Percentiles rank a stretch among this genome's conserved stretches.
These are phyloP conservation scores for Hylaeus anthracinus DNA, from an alignment of 1,140 invertebrate species.

Conservation along the genomic window DNA sequence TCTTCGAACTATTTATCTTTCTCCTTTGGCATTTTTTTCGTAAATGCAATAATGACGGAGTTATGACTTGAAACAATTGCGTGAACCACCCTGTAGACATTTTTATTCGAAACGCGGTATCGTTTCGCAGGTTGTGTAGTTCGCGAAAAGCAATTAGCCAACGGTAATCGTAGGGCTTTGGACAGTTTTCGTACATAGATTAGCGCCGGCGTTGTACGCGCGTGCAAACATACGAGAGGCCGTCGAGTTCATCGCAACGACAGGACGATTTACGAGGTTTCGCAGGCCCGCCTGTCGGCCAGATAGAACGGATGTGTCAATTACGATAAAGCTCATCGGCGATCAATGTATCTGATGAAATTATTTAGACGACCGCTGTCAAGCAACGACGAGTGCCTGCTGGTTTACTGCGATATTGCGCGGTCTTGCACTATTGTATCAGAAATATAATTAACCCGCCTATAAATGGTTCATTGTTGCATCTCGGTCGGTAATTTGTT, in stretches of 20 bases:
- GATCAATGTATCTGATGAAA: constrained; percentile 65
- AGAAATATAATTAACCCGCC: constrained; percentile 41
- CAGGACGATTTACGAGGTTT: constrained; percentile 67
- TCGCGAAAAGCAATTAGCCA: constrained; percentile 26
- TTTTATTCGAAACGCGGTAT: not conserved
- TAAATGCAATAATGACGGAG: too few relatives aligned
- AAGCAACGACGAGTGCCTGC: constrained; percentile 34
- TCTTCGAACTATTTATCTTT: too few relatives aligned
- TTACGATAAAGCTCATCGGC: constrained; percentile 64
- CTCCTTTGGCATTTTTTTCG: too few relatives aligned
- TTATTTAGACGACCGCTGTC: constrained; percentile 62
- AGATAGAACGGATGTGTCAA: constrained; percentile 66
- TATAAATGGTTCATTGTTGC: constrained; percentile 18
- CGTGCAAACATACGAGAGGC: constrained; percentile 56
- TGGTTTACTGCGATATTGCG: constrained; percentile 45
- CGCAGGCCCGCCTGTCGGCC: constrained; percentile 50
- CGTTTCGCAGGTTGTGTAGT: not conserved
- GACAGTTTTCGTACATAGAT: constrained; percentile 50
- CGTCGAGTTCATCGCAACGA: constrained; percentile 57
- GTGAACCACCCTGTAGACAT: too few relatives aligned
- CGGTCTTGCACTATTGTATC: constrained; percentile 26
- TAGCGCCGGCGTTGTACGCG: constrained; percentile 45
- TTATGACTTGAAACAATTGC: too few relatives aligned
- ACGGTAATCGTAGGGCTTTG: constrained; percentile 23
- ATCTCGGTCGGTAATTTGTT: constrained; percentile 21